phyloP scores from a whole-genome alignment of 2,888 invertebrate species.

The Folsomia candida region DNA sequence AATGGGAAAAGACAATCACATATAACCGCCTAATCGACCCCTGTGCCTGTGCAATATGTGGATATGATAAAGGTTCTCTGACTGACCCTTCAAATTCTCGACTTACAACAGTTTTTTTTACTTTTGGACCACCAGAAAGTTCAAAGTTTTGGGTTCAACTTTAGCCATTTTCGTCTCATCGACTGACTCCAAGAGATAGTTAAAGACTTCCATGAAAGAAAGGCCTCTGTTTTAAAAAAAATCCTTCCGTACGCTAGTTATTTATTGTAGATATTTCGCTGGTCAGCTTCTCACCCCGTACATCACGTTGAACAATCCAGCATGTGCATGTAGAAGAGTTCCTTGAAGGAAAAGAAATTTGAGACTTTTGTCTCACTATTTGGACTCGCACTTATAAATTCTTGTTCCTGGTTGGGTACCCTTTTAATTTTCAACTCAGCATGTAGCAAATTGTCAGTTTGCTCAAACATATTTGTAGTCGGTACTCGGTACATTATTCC shows the following conservation, averaged over 20 bases:
- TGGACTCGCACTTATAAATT: too few species aligned
- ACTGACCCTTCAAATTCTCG: background rate
- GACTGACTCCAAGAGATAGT: background rate
- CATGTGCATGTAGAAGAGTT: background rate
- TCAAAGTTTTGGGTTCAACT: background rate
- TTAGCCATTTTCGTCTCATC: background rate
- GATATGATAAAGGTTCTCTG: too few species aligned
- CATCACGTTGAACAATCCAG: background rate
- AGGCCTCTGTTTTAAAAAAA: background rate
- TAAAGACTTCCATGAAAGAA: background rate
- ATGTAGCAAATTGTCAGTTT: constrained; percentile 11
- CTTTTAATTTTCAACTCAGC: constrained; percentile 17
- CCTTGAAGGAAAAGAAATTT: constrained; percentile 4
- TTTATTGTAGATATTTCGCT: background rate
- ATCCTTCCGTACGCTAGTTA: background rate
- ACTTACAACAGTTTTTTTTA: background rate
- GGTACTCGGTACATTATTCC: background rate
- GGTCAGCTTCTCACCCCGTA: background rate
- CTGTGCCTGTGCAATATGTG: too few species aligned
- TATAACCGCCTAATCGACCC: background rate
- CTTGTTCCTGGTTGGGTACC: constrained; percentile 3
- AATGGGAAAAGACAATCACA: background rate
- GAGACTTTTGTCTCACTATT: constrained; percentile 15
- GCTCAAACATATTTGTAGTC: background rate
- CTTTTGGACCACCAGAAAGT: background rate